These are phyloP conservation scores for Pollenia griseotomentosa DNA, from an alignment of 2,888 invertebrate species.

Conservation along the genomic window DNA sequence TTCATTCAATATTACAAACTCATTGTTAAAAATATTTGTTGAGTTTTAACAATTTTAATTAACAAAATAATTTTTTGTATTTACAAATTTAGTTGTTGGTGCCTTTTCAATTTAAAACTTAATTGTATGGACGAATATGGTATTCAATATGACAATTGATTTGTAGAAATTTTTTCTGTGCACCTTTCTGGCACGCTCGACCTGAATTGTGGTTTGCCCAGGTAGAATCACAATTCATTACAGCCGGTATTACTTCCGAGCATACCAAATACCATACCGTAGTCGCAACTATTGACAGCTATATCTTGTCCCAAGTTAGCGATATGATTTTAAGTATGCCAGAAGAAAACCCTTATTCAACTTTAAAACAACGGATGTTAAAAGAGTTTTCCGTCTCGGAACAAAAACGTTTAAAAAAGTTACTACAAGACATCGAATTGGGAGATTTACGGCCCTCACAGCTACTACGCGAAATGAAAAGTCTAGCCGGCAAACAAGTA, in stretches of 20 bases:
- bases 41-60: no score
- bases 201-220: conserved; percentile 61
- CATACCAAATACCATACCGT: conserved; percentile 75
- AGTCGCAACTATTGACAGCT: conserved; percentile 75
- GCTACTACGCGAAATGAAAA: conserved; percentile 75
- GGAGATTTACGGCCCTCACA: conserved; percentile 76
- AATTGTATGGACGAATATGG: no score
- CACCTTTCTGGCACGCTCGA: conserved; percentile 24
- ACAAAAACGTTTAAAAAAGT: conserved; percentile 73
- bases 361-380: conserved; percentile 71
- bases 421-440: conserved; percentile 74
- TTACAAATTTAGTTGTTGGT: no score
- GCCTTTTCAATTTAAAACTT: no score
- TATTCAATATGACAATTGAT: no score
- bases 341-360: conserved; percentile 65
- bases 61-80: no score
- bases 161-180: no score
- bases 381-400: conserved; percentile 74
- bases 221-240: conserved; percentile 72
- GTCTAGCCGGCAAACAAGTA: conserved; percentile 71
- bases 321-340: conserved; percentile 75
- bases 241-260: conserved; percentile 73
- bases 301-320: conserved; percentile 74
- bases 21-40: no score
- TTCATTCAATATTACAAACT: no score